Conservation (phyloP, 1,140 invertebrate genomes). For the Trachelipus rathkii region DNA sequence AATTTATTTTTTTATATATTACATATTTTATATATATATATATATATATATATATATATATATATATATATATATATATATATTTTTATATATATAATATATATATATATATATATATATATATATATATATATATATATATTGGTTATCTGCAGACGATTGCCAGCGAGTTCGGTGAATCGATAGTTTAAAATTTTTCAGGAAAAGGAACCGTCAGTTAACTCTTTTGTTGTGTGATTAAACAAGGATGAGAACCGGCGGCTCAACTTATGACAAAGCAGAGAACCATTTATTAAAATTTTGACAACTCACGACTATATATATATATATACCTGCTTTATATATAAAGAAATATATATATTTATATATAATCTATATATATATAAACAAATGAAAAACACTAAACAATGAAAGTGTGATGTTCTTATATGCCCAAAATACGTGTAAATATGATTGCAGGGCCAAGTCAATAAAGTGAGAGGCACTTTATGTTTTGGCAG, state of each 20-base stretch:
- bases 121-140: no score
- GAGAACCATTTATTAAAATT: no score
- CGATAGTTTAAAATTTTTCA: no score
- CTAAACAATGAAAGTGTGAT: not conserved
- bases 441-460: not conserved
- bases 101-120: no score
- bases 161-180: no score
- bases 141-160: no score
- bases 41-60: not conserved
- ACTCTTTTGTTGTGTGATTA: no score
- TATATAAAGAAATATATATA: not conserved
- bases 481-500: not conserved
- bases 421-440: not conserved
- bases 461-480: constrained; percentile 1
- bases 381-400: constrained; percentile 5
- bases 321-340: constrained; percentile 10
- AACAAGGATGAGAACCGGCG: no score
- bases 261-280: no score
- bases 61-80: constrained; percentile 1
- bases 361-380: not conserved
- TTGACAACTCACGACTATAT: no score
- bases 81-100: not conserved
- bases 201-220: no score
- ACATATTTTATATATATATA: not conserved
- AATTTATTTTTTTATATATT: constrained; percentile 3